Evolutionary conservation across 1,140 invertebrate genomes (phyloP).

Genomic region (Tyrophagus putrescentiae): DNA sequence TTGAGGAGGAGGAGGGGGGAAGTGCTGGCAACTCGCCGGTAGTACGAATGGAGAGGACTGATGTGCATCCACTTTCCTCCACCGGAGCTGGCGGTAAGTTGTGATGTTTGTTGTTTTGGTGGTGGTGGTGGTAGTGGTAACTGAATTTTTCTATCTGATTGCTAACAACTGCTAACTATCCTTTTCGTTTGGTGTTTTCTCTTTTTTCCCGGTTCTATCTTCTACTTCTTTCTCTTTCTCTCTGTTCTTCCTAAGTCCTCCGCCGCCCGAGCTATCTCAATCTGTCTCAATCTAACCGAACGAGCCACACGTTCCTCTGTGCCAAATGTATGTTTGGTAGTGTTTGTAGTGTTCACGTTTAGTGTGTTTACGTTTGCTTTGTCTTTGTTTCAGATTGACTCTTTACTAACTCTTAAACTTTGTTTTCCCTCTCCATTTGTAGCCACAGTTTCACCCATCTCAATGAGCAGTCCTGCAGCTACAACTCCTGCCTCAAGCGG

Average conservation of each 20-base stretch:
- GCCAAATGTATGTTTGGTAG: neutral
- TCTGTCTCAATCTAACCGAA: slow-evolving; percentile 5
- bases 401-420: no score
- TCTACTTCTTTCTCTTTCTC: neutral
- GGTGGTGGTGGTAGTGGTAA: neutral
- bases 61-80: no score
- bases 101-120: no score
- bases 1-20: neutral
- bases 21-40: neutral
- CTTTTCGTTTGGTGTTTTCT: neutral
- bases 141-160: neutral
- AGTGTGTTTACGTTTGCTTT: slow-evolving; percentile 19
- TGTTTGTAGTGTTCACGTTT: slow-evolving; percentile 10
- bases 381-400: slow-evolving; percentile 20
- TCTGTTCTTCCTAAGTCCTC: slow-evolving; percentile 4
- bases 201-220: neutral
- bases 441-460: slow-evolving; percentile 51
- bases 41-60: no score
- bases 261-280: slow-evolving; percentile 17
- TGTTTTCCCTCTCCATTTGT: no score
- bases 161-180: no score
- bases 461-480: slow-evolving; percentile 45
- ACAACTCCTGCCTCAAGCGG: slow-evolving; percentile 50
- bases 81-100: no score
- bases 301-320: neutral